Percentiles rank a stretch among this genome's conserved stretches.
Conservation (phyloP, 2,113 vertebrate genomes). For the Budorcas taxicolor region DNA sequence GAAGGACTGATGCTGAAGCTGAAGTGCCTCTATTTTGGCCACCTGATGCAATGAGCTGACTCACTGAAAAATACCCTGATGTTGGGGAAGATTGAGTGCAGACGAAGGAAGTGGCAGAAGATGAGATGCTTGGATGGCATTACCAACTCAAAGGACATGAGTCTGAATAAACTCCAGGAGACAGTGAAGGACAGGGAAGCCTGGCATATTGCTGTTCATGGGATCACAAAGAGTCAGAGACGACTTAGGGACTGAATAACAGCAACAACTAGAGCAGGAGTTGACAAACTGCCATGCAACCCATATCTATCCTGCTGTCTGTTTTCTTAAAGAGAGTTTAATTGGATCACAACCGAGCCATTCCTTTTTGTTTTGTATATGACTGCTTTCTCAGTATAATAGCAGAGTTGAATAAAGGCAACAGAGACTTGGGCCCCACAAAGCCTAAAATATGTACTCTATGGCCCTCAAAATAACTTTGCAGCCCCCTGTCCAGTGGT, state of each 20-base stretch:
- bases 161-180: not conserved
- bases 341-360: rapidly evolving
- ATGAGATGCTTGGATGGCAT: not conserved
- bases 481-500: not conserved
- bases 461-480: not conserved
- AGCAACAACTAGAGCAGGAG: not conserved
- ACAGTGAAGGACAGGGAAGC: not conserved
- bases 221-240: not conserved
- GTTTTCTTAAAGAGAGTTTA: not conserved
- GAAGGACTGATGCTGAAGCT: not conserved
- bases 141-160: not conserved
- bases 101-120: not conserved
- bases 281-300: not conserved
- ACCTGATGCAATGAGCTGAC: not conserved
- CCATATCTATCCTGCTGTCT: not conserved
- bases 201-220: not conserved
- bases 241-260: not conserved
- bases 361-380: not conserved
- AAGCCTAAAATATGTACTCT: not conserved
- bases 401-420: not conserved
- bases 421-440: not conserved
- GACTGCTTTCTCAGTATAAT: not conserved
- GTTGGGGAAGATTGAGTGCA: not conserved
- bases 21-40: not conserved
- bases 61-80: not conserved